A percentile compares a stretch with the other conserved stretches of the same genome.
Conservation (phyloP, 2,113 vertebrate species). For the Vanacampus margaritifer region DNA sequence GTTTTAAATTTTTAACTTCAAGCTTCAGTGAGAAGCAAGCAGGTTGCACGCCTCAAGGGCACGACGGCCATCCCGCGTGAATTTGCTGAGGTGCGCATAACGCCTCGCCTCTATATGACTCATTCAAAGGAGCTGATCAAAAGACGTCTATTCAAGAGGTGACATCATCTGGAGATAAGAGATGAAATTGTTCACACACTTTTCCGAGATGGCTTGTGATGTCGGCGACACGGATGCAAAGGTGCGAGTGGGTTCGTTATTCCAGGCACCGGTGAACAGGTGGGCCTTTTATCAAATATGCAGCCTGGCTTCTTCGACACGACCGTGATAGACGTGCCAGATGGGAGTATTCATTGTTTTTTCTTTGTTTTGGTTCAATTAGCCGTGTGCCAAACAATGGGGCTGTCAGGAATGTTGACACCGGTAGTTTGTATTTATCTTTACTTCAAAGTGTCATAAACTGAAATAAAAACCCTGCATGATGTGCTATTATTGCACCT, state of each 20-base stretch:
- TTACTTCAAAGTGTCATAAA: background rate
- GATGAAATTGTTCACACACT: constrained; percentile 57
- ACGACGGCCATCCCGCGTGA: constrained; percentile 37
- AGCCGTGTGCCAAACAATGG: background rate
- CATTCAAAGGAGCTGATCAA: constrained; percentile 53
- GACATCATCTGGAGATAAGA: constrained; percentile 47
- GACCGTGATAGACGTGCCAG: background rate
- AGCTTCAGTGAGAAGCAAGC: constrained; percentile 22
- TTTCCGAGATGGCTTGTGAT: constrained; percentile 55
- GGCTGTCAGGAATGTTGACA: constrained; percentile 2
- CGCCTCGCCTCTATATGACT: constrained; percentile 45
- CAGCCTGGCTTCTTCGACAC: constrained; percentile 44
- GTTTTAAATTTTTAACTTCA: background rate
- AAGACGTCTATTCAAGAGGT: constrained; percentile 34
- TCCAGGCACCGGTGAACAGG: constrained; percentile 58
- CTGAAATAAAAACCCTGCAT: background rate
- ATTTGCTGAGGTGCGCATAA: constrained; percentile 57
- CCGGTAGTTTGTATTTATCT: background rate
- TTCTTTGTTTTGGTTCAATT: background rate
- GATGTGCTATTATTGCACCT: too few relatives aligned
- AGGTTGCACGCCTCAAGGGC: constrained; percentile 33
- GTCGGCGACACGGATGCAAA: constrained; percentile 49
- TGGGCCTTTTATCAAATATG: constrained; percentile 64
- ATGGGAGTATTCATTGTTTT: background rate
- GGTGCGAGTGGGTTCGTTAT: constrained; percentile 61